Conservation (phyloP, 2,888 invertebrate genomes). For the Caenorhabditis sp. region DNA sequence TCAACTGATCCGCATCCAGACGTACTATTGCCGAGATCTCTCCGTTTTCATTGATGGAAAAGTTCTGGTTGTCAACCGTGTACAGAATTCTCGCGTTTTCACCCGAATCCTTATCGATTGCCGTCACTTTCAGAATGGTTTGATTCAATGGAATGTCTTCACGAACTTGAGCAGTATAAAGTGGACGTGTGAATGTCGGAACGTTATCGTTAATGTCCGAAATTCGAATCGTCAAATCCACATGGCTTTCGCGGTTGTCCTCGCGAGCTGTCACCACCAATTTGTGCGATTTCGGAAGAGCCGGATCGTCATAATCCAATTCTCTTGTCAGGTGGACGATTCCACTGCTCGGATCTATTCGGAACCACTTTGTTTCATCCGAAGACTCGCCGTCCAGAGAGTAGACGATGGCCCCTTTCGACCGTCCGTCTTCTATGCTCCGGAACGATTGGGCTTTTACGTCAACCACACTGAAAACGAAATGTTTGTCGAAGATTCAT, state of each 20-base stretch:
- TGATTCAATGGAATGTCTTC: conserved; percentile 94
- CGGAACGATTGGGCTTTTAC: conserved; percentile 94
- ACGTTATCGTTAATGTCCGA: conserved; percentile 77
- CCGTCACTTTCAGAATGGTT: conserved; percentile 86
- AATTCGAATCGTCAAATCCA: conserved; percentile 67
- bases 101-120: conserved; percentile 86
- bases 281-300: conserved; percentile 94
- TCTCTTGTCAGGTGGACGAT: conserved; percentile 95
- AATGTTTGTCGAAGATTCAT: conserved; percentile 5
- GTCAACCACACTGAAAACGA: conserved; percentile 88
- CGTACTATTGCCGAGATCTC: conserved; percentile 89
- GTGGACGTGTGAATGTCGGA: conserved; percentile 84
- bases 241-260: conserved; percentile 49
- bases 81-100: conserved; percentile 95
- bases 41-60: conserved; percentile 95
- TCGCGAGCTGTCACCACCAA: conserved; percentile 33
- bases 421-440: conserved; percentile 64
- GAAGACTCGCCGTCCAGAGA: conserved; percentile 34
- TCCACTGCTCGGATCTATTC: conserved; percentile 90
- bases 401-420: conserved; percentile 65
- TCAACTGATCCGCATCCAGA: conserved; percentile 93
- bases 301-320: conserved; percentile 94
- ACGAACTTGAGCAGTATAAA: conserved; percentile 95
- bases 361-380: conserved; percentile 83
- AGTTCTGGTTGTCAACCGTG: conserved; percentile 92